Conservation (phyloP, 2,888 invertebrate species). For the Ptilodon capucinus region DNA sequence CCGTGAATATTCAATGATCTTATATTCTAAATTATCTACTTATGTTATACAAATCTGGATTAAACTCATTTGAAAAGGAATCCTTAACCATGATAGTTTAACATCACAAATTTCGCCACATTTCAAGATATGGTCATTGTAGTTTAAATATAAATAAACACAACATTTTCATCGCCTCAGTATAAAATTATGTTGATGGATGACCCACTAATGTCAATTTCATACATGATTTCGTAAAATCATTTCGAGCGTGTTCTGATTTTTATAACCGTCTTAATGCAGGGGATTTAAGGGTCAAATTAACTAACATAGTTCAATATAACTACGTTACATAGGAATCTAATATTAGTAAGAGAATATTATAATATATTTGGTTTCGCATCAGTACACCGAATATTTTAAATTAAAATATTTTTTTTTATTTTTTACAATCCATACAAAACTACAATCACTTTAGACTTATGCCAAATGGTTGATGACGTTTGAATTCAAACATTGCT, state of each 20-base stretch:
- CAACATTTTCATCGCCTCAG: not conserved
- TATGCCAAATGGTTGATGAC: not conserved
- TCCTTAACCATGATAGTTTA: not conserved
- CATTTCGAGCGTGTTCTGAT: no score
- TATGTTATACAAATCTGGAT: not conserved
- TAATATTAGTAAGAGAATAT: constrained; percentile 29
- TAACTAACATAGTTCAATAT: constrained; percentile 3
- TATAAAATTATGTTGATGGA: not conserved
- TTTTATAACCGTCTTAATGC: not conserved
- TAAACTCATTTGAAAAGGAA: not conserved
- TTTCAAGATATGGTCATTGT: not conserved
- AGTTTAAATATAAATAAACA: no score
- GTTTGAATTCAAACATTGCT: no score
- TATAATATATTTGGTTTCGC: constrained; percentile 36
- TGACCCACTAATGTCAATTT: no score
- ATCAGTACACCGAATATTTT: constrained; percentile 39
- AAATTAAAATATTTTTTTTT: not conserved
- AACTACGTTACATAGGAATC: constrained; percentile 14
- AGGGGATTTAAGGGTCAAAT: not conserved
- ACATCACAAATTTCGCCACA: not conserved
- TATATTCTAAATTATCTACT: not conserved
- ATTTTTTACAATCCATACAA: not conserved
- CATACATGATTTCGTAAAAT: not conserved
- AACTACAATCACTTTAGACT: not conserved
- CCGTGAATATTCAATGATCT: not conserved